Evolutionary conservation across 2,888 invertebrate genomes (phyloP).

Genomic region (Spilosoma lubricipeda): DNA sequence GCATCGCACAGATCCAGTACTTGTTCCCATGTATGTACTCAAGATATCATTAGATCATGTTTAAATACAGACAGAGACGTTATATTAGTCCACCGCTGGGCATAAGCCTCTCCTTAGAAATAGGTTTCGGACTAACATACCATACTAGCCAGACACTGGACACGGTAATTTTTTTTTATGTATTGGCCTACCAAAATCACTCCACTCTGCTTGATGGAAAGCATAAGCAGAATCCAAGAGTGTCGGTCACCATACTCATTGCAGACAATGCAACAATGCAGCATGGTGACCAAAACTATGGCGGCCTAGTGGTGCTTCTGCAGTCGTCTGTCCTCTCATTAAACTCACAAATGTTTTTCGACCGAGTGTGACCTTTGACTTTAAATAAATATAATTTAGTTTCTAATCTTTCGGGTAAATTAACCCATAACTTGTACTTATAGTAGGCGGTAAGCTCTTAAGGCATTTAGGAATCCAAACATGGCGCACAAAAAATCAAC

Average conservation of each 20-base stretch:
- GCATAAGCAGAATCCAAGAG: no score
- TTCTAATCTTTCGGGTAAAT: conserved; percentile 37
- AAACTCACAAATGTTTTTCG: background rate
- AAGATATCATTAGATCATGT: conserved; percentile 5
- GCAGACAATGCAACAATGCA: no score
- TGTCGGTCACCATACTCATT: no score
- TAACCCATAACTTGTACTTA: conserved; percentile 35
- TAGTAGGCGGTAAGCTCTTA: conserved; percentile 44
- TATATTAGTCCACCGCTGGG: background rate
- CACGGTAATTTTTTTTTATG: no score
- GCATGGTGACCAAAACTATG: no score
- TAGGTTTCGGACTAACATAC: no score
- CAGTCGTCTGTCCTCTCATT: no score
- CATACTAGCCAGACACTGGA: no score
- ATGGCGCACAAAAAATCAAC: conserved; percentile 32
- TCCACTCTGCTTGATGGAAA: no score
- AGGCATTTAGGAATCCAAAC: conserved; percentile 40
- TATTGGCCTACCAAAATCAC: no score
- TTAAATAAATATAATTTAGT: background rate
- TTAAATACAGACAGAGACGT: background rate
- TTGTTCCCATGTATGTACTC: conserved; percentile 16
- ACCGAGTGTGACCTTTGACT: background rate
- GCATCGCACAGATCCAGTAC: conserved; percentile 14
- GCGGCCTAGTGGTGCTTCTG: no score
- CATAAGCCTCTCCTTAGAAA: no score